Evolutionary conservation across 2,113 vertebrate species (phyloP), one percentile per base, ranked within the genome.

Genomic region (Heliornis fulica): DNA sequence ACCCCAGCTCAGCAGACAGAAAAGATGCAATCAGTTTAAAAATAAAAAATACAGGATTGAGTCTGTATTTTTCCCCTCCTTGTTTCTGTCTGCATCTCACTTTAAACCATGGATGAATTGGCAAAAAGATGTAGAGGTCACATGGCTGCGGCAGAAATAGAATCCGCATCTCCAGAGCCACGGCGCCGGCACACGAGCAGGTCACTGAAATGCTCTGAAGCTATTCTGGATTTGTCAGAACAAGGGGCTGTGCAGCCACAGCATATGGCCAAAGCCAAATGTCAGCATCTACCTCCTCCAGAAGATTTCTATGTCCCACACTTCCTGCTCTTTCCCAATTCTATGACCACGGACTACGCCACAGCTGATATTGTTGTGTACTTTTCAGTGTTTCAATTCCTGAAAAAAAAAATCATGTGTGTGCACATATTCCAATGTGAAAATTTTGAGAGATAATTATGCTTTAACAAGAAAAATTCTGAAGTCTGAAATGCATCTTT

Each of bases 111-210:
- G 85, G 78, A 19, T 57, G 75, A 90, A 91, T 40, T 50, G 95
- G 88, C 48, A 88, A 92, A 93, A 68, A 96, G 85, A 86, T 74
- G 83, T 65, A 1, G 29, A n/a, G 85, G 94, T 88, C 92, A 88
- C 48, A 7, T 48, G 70, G 83, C 53, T 86, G 92, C 69, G 66
- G 82, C 92, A 96, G 92, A 91, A 96, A 94, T 76, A 94, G 94
- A 90, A 93, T 31, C 90, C 7, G 3, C 6, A 45, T 93, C 90
- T 92, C 85, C 66, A 88, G 92, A 92, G 90, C 64, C 82, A 43
- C 7, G 2, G 69, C 1, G 34, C 75, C 2, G 43, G 10, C 32
- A n/a, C 74, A 40, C 0, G 0, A 88, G n/a, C 45, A 13, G 48
- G 57, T 28, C 75, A 51, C 70, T 57, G 85, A 14, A 53, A 69